A percentile compares a stretch with the other conserved stretches of the same genome.
Conservation (phyloP, 2,113 vertebrate genomes). For the Pavo muticus region DNA sequence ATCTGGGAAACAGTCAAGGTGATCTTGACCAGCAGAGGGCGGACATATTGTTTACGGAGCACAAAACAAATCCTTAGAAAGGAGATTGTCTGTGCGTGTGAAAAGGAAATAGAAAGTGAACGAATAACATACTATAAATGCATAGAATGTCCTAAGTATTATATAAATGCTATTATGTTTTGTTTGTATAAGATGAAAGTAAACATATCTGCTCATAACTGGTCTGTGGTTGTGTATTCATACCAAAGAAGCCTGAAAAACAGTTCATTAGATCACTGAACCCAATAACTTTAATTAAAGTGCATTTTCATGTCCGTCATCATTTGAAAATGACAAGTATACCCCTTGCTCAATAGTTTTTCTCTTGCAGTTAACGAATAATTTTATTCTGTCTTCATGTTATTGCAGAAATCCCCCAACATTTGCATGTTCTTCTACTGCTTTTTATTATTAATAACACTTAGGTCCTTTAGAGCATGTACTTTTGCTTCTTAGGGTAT, state of each 20-base stretch:
- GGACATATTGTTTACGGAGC: constrained; percentile 15
- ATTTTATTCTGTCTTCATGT: background rate
- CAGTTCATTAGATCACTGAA: background rate
- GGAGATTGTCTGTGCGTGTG: background rate
- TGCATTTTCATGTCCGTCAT: background rate
- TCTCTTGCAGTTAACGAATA: background rate
- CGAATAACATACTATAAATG: background rate
- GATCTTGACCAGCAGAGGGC: constrained; percentile 60
- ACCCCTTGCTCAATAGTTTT: background rate
- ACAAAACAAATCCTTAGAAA: background rate
- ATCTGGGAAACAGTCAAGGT: background rate
- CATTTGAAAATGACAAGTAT: background rate
- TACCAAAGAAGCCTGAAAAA: background rate
- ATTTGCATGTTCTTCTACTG: background rate
- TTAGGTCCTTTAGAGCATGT: background rate
- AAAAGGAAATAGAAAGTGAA: background rate
- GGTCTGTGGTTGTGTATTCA: background rate
- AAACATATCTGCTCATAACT: background rate
- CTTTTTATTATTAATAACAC: background rate
- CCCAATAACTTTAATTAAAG: background rate
- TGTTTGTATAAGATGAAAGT: background rate
- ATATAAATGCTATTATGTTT: background rate
- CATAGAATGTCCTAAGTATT: background rate
- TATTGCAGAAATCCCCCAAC: background rate
- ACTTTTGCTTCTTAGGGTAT: background rate